Evolutionary conservation across 2,797 vertebrate species (phyloP).

Genomic region (Steatocranus sp.): DNA sequence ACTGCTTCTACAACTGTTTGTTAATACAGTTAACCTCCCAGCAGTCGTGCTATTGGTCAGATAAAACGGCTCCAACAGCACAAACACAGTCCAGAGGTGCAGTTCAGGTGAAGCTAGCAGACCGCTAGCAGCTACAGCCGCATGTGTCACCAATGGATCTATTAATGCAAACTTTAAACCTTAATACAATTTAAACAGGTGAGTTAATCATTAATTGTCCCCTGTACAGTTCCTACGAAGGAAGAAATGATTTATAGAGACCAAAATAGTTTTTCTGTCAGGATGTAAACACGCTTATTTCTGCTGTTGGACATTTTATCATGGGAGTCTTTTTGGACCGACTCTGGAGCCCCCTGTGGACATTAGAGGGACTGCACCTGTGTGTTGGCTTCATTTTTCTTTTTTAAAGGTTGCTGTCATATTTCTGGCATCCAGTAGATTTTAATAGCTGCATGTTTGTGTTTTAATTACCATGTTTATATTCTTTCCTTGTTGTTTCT

Average conservation of each 20-base stretch:
- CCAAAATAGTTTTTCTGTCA: neutral
- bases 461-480: neutral
- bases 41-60: neutral
- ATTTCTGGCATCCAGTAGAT: accelerated
- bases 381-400: neutral
- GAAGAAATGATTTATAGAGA: neutral
- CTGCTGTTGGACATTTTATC: neutral
- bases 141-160: neutral
- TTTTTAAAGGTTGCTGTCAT: neutral
- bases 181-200: neutral
- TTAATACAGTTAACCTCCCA: neutral
- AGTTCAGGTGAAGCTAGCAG: neutral
- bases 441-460: neutral
- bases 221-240: no score
- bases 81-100: neutral
- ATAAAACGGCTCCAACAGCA: accelerated
- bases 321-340: neutral
- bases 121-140: neutral
- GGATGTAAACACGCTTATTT: accelerated
- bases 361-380: neutral
- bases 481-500: neutral
- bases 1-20: neutral
- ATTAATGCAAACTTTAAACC: neutral
- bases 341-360: neutral
- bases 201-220: neutral